Base-by-base conservation (phyloP, 2,888 invertebrate genomes). In the Latheticus oryzae region DNA sequence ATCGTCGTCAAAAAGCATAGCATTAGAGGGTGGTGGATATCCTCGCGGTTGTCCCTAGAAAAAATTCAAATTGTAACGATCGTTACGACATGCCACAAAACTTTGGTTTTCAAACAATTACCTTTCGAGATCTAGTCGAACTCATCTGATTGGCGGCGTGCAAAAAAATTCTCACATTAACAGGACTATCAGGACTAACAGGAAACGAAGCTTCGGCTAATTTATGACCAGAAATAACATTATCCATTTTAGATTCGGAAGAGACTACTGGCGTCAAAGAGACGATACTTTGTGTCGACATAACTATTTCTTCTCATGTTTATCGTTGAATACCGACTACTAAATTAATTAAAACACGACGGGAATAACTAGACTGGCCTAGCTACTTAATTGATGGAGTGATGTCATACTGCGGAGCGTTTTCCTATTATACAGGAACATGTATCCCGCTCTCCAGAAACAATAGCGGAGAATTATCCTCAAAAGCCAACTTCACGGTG, bases 1-100 rank as follows among this genome's bases (percentile, higher is more conserved):
- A 80, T 95, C 95, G 67, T 95, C 95, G 73, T 95, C 95, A 77
- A 94, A 94, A 56, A 93, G 83, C 81, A 90, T 83, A 17, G 86
- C 84, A 68, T 88, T 87, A 37, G 85, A 83, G 3, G 85, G 85
- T 5, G 87, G 87, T 15, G 87, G 87, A 74, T 91, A 92, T 8
- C 88, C 88, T 47, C 90, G 83, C 26, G 88, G 86, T 55, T 78
- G 78, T 5, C 78, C 78, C 78, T 78, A 62, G 15, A 43, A 42
- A 33, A 8, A 37, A 13, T 8, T 3, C 15, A 28, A 8, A 8
- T 26, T 42, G 3, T 15, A 7, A 37, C 23, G 19, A 30, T 5
- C 9, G 7, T 2, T 7, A 37, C 12, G 11, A 16, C 15, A 33
- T 0, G 9, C 45, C 30, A 7, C 8, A 45, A 15, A 54, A 30